Evolutionary conservation across 1,140 invertebrate species (phyloP).

Genomic region (Daktulosphaira vitifoliae): DNA sequence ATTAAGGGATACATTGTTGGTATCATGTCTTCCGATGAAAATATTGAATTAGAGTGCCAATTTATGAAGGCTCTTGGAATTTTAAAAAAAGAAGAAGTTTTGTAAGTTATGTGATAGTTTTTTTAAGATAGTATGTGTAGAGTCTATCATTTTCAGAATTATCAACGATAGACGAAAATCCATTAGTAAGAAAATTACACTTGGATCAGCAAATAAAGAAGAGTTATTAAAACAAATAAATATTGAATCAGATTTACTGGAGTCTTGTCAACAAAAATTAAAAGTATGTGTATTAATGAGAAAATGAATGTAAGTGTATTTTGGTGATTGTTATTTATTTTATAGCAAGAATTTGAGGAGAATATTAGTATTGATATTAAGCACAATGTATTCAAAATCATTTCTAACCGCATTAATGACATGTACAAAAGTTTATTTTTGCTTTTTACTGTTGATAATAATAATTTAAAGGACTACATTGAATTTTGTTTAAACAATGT

Average conservation of each 20-base stretch:
- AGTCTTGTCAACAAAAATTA: slow-evolving; percentile 14
- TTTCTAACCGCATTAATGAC: slow-evolving; percentile 20
- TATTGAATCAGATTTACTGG: slow-evolving; percentile 9
- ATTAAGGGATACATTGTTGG: too few species aligned
- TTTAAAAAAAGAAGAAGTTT: slow-evolving; percentile 10
- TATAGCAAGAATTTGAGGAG: slow-evolving; percentile 25
- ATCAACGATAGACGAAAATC: slow-evolving; percentile 17
- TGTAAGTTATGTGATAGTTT: neutral
- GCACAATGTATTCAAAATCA: neutral
- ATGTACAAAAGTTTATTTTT: slow-evolving; percentile 21
- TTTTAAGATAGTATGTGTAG: too few species aligned
- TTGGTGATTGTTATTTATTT: slow-evolving; percentile 1
- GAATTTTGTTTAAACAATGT: slow-evolving; percentile 29
- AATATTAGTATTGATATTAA: neutral
- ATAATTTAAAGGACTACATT: slow-evolving; percentile 8
- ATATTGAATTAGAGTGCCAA: neutral
- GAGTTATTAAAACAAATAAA: slow-evolving; percentile 16
- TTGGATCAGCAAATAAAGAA: slow-evolving; percentile 9
- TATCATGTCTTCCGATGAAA: neutral
- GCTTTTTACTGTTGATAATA: slow-evolving; percentile 5
- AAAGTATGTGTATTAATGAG: slow-evolving; percentile 12
- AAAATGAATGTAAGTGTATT: slow-evolving; percentile 18
- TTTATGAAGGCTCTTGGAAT: slow-evolving; percentile 24
- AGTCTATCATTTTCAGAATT: neutral
- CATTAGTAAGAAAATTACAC: neutral